These are phyloP conservation scores for Pionites leucogaster DNA, from an alignment of 2,113 vertebrate genomes.

Conservation along the genomic window DNA sequence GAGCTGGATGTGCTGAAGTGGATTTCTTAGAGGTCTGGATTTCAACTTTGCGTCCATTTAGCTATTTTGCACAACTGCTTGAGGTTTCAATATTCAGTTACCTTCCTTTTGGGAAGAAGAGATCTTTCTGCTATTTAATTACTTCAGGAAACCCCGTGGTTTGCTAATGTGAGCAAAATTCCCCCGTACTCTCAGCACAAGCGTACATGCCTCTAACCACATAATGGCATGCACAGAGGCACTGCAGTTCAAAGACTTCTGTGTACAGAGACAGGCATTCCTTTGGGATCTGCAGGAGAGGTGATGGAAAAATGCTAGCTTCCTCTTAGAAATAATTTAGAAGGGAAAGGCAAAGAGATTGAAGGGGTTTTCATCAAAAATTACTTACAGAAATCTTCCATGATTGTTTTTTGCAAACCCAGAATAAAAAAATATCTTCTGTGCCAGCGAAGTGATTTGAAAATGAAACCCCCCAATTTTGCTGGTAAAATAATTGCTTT, in stretches of 20 bases:
- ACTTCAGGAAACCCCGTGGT: slow-evolving; percentile 1
- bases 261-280: background rate
- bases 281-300: background rate
- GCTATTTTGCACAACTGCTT: background rate
- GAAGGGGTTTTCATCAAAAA: background rate
- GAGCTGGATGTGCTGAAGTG: background rate
- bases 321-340: background rate
- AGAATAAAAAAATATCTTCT: background rate
- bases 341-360: background rate
- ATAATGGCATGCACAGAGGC: background rate
- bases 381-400: background rate
- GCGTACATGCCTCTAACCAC: background rate
- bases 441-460: background rate
- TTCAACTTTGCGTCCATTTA: background rate
- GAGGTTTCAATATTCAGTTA: background rate
- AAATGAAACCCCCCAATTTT: fast-evolving
- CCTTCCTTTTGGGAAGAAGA: slow-evolving; percentile 12
- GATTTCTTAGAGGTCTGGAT: background rate
- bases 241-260: background rate
- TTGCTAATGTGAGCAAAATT: slow-evolving; percentile 2
- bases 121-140: slow-evolving; percentile 19
- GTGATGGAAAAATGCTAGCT: background rate
- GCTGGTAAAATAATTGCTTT: background rate
- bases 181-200: background rate
- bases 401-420: background rate